Conservation (phyloP, 2,888 invertebrate genomes). For the Trissolcus brochymenae region DNA sequence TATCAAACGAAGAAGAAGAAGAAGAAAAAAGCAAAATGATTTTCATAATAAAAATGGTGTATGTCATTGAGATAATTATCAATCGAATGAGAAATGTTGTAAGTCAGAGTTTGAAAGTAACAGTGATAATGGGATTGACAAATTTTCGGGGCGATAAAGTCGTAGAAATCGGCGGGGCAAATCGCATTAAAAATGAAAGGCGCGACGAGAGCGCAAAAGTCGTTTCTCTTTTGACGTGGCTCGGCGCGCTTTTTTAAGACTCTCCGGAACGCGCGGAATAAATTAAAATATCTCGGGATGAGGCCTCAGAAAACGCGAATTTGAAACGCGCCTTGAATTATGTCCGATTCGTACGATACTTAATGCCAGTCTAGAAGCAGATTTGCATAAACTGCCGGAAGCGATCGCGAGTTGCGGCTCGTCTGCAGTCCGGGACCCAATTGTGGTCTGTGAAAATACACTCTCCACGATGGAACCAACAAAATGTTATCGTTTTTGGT, state of each 20-base stretch:
- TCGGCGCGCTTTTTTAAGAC: constrained; percentile 44
- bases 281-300: constrained; percentile 58
- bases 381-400: constrained; percentile 61
- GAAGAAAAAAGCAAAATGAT: too few species aligned
- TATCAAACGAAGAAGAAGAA: too few species aligned
- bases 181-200: constrained; percentile 54
- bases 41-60: too few species aligned
- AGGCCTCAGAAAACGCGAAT: constrained; percentile 52
- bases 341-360: constrained; percentile 53
- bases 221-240: constrained; percentile 54
- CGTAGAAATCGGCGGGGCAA: constrained; percentile 35
- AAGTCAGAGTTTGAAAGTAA: too few species aligned
- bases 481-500: too few species aligned
- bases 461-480: not conserved
- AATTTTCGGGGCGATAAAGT: constrained; percentile 42
- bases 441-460: not conserved
- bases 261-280: constrained; percentile 43
- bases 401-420: constrained; percentile 31
- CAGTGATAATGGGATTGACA: too few species aligned
- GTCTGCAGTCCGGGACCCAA: constrained; percentile 25
- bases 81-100: too few species aligned
- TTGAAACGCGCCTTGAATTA: constrained; percentile 49
- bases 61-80: too few species aligned
- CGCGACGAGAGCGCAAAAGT: constrained; percentile 40
- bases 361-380: constrained; percentile 45